Conservation (phyloP, 2,113 vertebrate genomes). For the Leucopternis melanops region DNA sequence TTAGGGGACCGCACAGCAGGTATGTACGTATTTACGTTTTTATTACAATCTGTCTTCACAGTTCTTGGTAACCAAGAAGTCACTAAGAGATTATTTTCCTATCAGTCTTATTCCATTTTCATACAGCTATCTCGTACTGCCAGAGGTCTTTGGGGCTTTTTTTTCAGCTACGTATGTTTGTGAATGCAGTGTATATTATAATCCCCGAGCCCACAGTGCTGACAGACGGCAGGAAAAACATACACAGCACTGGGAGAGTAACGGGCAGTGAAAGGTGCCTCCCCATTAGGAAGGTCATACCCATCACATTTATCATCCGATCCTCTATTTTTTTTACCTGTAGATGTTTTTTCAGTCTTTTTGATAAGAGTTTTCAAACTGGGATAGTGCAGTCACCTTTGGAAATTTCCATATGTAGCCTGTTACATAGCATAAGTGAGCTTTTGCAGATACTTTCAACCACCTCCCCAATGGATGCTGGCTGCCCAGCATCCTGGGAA, state of each 20-base stretch:
- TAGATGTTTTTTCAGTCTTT: not conserved
- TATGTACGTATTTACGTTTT: not conserved
- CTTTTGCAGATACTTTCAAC: not conserved
- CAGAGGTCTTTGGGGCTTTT: not conserved
- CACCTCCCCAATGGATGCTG: not conserved
- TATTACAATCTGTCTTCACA: not conserved
- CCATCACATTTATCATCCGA: not conserved
- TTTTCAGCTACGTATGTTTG: not conserved
- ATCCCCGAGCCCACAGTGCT: not conserved
- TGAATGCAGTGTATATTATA: not conserved
- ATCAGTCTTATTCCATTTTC: constrained; percentile 9
- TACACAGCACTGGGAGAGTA: not conserved
- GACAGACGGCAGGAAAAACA: not conserved
- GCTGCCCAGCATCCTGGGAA: not conserved
- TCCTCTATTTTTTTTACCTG: not conserved
- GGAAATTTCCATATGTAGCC: not conserved
- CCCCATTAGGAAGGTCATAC: not conserved
- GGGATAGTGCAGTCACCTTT: not conserved
- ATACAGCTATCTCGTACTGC: not conserved
- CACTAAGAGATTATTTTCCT: constrained; percentile 22
- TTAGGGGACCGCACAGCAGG: not conserved
- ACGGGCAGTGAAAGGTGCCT: not conserved
- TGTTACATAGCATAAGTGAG: fast-evolving
- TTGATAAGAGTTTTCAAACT: not conserved
- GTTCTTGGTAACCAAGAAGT: constrained; percentile 1